These are phyloP conservation scores for Aricia agestis DNA, from an alignment of 1,140 invertebrate species.

Conservation along the genomic window DNA sequence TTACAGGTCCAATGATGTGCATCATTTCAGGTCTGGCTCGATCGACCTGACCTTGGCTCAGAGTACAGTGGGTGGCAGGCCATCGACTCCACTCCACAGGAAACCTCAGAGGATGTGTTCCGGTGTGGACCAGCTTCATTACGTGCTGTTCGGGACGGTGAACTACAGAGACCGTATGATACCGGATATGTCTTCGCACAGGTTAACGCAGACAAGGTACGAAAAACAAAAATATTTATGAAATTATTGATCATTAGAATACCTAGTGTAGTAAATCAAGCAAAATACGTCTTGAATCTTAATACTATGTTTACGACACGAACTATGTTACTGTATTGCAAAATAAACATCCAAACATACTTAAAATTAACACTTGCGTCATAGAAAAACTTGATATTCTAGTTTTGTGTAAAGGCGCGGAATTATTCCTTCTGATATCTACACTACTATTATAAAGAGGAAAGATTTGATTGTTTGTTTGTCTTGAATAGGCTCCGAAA, in stretches of 20 bases:
- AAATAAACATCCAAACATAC: not conserved
- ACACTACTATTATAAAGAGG: no score
- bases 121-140: slow-evolving; percentile 91
- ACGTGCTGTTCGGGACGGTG: slow-evolving; percentile 86
- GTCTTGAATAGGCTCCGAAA: no score
- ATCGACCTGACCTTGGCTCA: slow-evolving; percentile 86
- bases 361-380: not conserved
- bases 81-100: slow-evolving; percentile 95
- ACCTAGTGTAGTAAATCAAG: not conserved
- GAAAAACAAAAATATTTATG: not conserved
- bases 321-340: not conserved
- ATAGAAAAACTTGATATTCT: not conserved
- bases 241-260: not conserved
- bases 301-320: not conserved
- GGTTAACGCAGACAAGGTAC: slow-evolving; percentile 92
- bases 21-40: slow-evolving; percentile 85
- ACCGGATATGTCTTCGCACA: slow-evolving; percentile 90
- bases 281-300: no score
- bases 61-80: slow-evolving; percentile 94
- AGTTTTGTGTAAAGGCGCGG: no score
- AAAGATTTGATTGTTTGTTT: no score
- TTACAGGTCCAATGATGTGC: no score
- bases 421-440: not conserved
- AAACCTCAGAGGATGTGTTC: slow-evolving; percentile 86
- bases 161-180: slow-evolving; percentile 88